phyloP scores from a whole-genome alignment of 2,888 invertebrate species.

The Scelioninae gen. 2 region DNA sequence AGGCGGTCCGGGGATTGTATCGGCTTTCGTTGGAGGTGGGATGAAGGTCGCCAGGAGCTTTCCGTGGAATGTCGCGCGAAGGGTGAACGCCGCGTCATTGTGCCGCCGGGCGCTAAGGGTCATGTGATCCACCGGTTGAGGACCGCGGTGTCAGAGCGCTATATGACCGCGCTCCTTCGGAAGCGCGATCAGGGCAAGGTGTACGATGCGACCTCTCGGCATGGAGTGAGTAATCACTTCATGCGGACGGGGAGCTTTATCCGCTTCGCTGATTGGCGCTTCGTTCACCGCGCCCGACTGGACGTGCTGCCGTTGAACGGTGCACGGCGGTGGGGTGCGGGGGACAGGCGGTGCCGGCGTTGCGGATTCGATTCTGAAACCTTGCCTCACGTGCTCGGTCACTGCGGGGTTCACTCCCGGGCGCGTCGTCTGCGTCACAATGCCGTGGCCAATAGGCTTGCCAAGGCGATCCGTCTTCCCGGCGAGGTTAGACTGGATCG shows the following conservation, averaged over 20 bases:
- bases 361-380: constrained; percentile 66
- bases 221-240: constrained; percentile 66
- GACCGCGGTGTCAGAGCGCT: constrained; percentile 8
- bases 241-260: constrained; percentile 41
- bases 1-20: constrained; percentile 44
- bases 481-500: constrained; percentile 34
- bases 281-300: constrained; percentile 69
- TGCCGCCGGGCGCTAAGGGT: constrained; percentile 46
- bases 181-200: constrained; percentile 67
- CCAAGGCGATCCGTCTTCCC: constrained; percentile 48
- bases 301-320: constrained; percentile 53
- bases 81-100: constrained; percentile 43
- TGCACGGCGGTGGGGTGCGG: constrained; percentile 55
- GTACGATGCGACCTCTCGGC: constrained; percentile 45
- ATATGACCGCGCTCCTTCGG: constrained; percentile 14
- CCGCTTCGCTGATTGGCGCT: constrained; percentile 72
- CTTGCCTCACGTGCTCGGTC: constrained; percentile 70
- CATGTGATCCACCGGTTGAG: constrained; percentile 24
- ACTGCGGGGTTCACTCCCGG: constrained; percentile 66
- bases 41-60: constrained; percentile 34
- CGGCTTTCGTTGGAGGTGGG: constrained; percentile 61
- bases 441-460: constrained; percentile 61
- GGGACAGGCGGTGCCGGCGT: constrained; percentile 64
- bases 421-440: constrained; percentile 62
- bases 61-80: constrained; percentile 36